Evolutionary conservation across 1,140 invertebrate species (phyloP), one percentile per base, ranked within the genome.

Genomic region (Pseudomyrmex dendroicus): DNA sequence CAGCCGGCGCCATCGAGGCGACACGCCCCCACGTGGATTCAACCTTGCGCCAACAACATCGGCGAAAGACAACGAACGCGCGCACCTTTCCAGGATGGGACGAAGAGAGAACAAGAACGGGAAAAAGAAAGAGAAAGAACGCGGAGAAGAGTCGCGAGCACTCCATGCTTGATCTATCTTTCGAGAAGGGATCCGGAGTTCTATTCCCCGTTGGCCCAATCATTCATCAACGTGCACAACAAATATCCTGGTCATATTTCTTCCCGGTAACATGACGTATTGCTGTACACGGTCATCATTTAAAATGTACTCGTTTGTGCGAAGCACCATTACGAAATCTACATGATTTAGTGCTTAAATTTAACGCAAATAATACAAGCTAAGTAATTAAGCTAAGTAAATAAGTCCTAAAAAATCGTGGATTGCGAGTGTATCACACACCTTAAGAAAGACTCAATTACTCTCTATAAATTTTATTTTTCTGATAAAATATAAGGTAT

Each of bases 1-100:
- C 92, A 94, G 93, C 92, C 94, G 94, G 94, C 94, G 94, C 94
- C 94, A 94, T 94, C 92, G 92, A 94, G 94, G 93, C 94, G 94
- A 94, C 93, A 94, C 94, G 94, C 93, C 93, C 90, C 92, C 92
- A 93, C 92, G 89, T 90, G 90, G 91, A 80, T 92, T 91, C 91
- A 85, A 90, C 90, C 90, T 92, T 91, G 89, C 92, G 92, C 91
- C 89, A 92, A 92, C 91, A 91, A 93, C 91, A 91, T 89, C 86
- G 74, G 88, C 87, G 80, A 91, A 92, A 89, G 90, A 92, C 92
- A 91, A 91, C 87, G 89, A 88, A 86, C 84, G 80, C 89, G 89
- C 89, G 85, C 86, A 88, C 88, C 82, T 84, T 86, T 86, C 74
- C 68, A 80, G 50, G 56, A 84, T 76, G 54, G 70, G 57, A 63